Evolutionary conservation across 2,797 vertebrate species (phyloP).

Genomic region (Parauchenoglanis ngamensis): DNA sequence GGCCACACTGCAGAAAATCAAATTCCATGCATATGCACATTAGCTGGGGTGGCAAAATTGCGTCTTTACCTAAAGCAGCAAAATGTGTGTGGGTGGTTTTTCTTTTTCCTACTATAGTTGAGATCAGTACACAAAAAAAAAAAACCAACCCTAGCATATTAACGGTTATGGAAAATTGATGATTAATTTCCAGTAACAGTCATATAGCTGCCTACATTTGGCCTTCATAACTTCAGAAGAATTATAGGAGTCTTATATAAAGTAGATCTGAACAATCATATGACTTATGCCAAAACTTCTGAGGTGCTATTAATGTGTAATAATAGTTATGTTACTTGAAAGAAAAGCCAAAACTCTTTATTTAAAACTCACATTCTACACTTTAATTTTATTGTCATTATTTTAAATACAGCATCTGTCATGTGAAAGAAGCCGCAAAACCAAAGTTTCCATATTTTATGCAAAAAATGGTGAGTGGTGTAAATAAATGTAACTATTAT

Average conservation of each 20-base stretch:
- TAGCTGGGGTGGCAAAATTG: not conserved
- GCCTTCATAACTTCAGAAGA: not conserved
- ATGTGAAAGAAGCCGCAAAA: not conserved
- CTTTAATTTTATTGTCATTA: not conserved
- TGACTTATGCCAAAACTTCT: not conserved
- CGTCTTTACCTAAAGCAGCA: constrained; percentile 10
- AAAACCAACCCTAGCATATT: not conserved
- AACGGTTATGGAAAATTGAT: not conserved
- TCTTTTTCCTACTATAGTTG: not conserved
- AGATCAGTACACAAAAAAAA: not conserved
- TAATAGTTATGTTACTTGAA: not conserved
- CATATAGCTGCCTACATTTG: not conserved
- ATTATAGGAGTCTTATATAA: not conserved
- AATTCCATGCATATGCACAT: not conserved
- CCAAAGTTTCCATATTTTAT: not conserved
- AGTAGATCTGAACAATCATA: not conserved
- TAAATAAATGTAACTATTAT: not conserved
- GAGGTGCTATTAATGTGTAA: not conserved
- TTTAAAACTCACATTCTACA: not conserved
- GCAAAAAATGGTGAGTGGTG: not conserved
- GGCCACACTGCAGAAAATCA: not conserved
- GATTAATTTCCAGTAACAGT: not conserved
- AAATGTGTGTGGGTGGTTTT: not conserved
- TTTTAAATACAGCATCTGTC: not conserved
- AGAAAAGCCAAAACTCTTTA: not conserved